Conservation (phyloP, 2,113 vertebrate species). For the Vulpes vulpes region DNA sequence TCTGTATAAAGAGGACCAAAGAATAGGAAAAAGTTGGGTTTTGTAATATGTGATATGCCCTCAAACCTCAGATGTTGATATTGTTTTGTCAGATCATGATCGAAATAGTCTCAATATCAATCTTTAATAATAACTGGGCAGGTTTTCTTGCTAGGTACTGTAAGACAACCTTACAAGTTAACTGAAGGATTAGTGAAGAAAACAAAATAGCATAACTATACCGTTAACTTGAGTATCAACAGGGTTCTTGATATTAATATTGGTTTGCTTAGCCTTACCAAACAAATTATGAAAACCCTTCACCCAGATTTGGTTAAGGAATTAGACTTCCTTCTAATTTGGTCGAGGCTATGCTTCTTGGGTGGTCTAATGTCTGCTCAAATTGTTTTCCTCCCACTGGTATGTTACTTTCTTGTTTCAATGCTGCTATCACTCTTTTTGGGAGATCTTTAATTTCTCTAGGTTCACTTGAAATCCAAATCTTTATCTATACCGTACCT, state of each 20-base stretch:
- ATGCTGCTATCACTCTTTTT: not conserved
- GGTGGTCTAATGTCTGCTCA: constrained; percentile 22
- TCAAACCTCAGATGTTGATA: not conserved
- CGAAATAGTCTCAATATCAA: not conserved
- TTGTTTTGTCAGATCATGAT: not conserved
- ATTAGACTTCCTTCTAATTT: not conserved
- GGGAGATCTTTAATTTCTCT: not conserved
- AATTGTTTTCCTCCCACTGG: not conserved
- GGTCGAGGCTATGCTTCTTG: not conserved
- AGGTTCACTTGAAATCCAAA: not conserved
- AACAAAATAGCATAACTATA: not conserved
- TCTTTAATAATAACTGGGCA: not conserved
- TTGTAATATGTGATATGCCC: not conserved
- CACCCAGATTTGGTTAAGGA: not conserved
- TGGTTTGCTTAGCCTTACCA: not conserved
- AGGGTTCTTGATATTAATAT: not conserved
- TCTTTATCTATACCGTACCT: not conserved
- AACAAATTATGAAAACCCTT: not conserved
- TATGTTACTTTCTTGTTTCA: not conserved
- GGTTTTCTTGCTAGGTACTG: not conserved
- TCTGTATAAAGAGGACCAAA: not conserved
- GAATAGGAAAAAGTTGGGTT: not conserved
- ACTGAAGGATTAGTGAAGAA: not conserved
- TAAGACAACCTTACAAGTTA: not conserved
- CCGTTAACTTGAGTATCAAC: not conserved